Evolutionary conservation across 2,888 invertebrate species (phyloP).

Genomic region (Eumacrocentrus americanus): DNA sequence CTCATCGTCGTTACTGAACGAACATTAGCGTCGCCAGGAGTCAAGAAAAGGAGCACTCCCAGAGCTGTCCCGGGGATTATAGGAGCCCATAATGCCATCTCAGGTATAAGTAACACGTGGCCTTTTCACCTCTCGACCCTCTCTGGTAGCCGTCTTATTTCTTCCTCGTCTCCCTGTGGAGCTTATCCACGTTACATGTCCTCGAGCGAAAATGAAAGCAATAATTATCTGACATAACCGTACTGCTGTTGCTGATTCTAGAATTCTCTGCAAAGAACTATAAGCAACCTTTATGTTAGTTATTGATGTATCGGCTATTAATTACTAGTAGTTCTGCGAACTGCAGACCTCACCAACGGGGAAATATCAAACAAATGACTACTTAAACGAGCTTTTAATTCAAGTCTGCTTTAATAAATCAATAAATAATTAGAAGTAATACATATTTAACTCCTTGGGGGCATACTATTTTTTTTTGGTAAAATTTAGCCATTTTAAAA

Average conservation of each 20-base stretch:
- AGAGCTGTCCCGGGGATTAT: conserved; percentile 36
- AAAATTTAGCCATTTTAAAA: no score
- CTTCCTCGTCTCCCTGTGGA: conserved; percentile 12
- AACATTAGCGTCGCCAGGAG: conserved; percentile 42
- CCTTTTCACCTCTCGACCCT: conserved; percentile 41
- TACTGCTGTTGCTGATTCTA: no score
- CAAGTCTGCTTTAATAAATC: no score
- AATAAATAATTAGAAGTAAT: no score
- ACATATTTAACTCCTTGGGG: no score
- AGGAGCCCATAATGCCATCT: conserved; percentile 33
- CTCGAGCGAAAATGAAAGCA: conserved; percentile 22
- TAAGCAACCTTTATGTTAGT: conserved; percentile 1
- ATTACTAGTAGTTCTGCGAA: no score
- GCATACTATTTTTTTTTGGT: no score
- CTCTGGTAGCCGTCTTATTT: conserved; percentile 11
- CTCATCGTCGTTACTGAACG: conserved; percentile 42
- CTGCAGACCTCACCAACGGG: no score
- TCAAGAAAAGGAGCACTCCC: conserved; percentile 39
- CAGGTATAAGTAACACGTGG: conserved; percentile 37
- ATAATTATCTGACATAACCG: conserved; percentile 21
- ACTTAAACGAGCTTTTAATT: no score
- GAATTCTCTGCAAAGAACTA: no score
- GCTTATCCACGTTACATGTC: conserved; percentile 11
- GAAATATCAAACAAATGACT: no score
- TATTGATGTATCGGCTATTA: no score